Evolutionary conservation across 2,113 vertebrate genomes (phyloP).

Genomic region (Falco punctatus): DNA sequence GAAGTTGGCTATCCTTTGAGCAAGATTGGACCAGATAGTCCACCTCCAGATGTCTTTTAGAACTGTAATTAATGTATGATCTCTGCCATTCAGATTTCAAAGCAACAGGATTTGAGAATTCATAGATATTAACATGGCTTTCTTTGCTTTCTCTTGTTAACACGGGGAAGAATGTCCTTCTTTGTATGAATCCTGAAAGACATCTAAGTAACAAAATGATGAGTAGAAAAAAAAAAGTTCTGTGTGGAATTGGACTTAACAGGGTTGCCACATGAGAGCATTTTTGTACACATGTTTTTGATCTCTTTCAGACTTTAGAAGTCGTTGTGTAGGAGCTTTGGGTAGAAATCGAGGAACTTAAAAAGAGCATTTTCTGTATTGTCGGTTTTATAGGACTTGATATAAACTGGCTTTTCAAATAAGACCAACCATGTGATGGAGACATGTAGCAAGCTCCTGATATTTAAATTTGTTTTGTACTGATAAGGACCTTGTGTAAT

Average conservation of each 20-base stretch:
- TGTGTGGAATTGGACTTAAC: neutral
- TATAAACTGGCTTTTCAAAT: neutral
- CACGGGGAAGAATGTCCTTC: neutral
- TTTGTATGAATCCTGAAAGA: neutral
- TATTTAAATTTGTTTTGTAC: conserved; percentile 17
- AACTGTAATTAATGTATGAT: neutral
- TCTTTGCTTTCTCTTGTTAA: neutral
- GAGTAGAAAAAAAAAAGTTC: neutral
- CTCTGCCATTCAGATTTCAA: neutral
- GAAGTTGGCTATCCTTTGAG: neutral
- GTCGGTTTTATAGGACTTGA: neutral
- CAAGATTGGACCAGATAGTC: neutral
- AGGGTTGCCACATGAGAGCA: neutral
- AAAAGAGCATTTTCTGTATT: neutral
- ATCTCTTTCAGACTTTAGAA: neutral
- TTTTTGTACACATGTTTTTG: neutral
- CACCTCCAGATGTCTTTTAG: neutral
- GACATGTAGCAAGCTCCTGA: neutral
- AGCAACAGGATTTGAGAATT: neutral
- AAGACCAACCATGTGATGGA: neutral
- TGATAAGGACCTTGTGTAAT: conserved; percentile 10
- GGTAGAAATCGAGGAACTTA: neutral
- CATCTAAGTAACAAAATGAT: neutral
- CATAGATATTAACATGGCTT: neutral
- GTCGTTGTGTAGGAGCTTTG: neutral